Conservation (phyloP, 2,113 vertebrate genomes). For the Hippolais icterina region DNA sequence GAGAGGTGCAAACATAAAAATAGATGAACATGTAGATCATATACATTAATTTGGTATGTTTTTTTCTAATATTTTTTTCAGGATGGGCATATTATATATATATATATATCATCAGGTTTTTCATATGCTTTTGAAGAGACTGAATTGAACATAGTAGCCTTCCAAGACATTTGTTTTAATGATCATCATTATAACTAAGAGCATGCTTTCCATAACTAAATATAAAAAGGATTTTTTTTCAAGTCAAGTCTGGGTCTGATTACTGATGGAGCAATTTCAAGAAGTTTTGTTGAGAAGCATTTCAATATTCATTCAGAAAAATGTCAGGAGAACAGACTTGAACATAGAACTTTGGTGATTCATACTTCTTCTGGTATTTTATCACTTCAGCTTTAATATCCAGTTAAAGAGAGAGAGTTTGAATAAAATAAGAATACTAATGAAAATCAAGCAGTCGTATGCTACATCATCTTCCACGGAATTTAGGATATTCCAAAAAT, state of each 20-base stretch:
- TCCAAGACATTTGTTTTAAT: constrained; percentile 36
- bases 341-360: constrained; percentile 12
- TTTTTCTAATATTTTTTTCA: not conserved
- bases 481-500: not conserved
- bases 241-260: constrained; percentile 20
- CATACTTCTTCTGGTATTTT: constrained; percentile 16
- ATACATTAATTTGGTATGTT: not conserved
- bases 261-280: constrained; percentile 30
- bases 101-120: not conserved
- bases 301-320: constrained; percentile 64
- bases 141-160: constrained; percentile 40
- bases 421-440: constrained; percentile 7
- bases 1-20: not conserved
- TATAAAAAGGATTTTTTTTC: not conserved
- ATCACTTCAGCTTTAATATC: constrained; percentile 33
- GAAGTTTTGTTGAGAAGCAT: constrained; percentile 9
- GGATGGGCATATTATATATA: not conserved
- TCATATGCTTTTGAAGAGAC: not conserved
- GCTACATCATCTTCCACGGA: not conserved
- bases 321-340: constrained; percentile 37
- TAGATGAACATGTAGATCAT: not conserved
- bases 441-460: not conserved
- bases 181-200: constrained; percentile 21
- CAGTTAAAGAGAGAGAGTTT: not conserved
- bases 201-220: not conserved